phyloP scores from a whole-genome alignment of 2,888 invertebrate species.

The Orthosia incerta region DNA sequence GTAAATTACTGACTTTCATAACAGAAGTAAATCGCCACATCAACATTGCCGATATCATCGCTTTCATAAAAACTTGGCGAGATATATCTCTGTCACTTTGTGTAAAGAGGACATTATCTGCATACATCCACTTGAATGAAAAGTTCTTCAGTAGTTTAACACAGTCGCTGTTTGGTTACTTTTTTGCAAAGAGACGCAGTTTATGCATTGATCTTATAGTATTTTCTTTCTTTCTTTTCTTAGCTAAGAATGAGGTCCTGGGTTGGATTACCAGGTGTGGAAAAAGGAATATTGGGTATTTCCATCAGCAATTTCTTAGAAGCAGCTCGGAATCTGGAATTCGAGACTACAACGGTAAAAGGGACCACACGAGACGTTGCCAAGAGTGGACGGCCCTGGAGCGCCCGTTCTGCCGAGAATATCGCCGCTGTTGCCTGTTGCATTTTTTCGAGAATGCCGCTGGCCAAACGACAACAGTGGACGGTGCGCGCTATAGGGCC shows the following conservation, averaged over 20 bases:
- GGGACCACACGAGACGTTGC: no score
- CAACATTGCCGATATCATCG: constrained; percentile 20
- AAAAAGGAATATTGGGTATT: not conserved
- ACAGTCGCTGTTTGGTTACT: not conserved
- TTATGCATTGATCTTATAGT: no score
- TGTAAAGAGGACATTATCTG: constrained; percentile 50
- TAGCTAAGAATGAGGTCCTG: not conserved
- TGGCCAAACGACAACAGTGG: no score
- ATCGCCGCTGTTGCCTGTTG: no score
- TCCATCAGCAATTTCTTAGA: no score
- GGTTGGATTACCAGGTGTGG: not conserved
- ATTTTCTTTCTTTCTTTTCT: no score
- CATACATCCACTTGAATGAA: constrained; percentile 39
- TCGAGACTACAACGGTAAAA: no score
- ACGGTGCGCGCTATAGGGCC: no score
- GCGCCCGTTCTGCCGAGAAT: no score
- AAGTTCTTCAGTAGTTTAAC: constrained; percentile 27
- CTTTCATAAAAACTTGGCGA: constrained; percentile 46
- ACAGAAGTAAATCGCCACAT: constrained; percentile 27
- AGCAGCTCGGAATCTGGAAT: not conserved
- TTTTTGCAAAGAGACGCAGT: not conserved
- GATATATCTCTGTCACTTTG: constrained; percentile 39
- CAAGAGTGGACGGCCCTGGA: no score
- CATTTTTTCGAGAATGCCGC: no score
- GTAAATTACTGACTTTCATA: not conserved